A percentile compares a stretch with the other conserved stretches of the same genome.
phyloP scores from a whole-genome alignment of 2,113 vertebrate species.

The Paradisaea rubra region DNA sequence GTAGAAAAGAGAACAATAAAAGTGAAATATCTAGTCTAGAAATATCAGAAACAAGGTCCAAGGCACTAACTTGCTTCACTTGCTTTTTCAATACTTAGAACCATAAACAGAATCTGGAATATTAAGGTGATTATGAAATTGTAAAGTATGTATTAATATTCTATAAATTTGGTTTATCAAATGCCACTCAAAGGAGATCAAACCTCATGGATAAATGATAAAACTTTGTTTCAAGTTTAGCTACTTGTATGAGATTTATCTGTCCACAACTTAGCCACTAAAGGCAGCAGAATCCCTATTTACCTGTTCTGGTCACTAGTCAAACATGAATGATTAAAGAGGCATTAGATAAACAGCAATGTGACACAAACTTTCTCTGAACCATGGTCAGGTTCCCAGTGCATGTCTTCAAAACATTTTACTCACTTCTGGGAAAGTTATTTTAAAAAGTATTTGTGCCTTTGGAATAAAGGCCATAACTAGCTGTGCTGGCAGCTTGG shows the following conservation, averaged over 20 bases:
- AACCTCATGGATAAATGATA: background rate
- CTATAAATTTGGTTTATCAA: background rate
- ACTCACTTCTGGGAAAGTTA: background rate
- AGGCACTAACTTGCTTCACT: background rate
- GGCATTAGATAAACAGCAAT: background rate
- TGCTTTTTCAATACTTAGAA: background rate
- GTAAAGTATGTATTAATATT: background rate
- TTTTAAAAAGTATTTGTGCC: background rate
- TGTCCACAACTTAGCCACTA: background rate
- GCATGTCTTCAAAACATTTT: background rate
- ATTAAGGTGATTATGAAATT: background rate
- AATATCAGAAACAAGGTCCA: background rate
- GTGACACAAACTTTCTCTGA: background rate
- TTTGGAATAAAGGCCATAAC: background rate
- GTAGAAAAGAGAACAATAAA: background rate
- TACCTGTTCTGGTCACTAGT: background rate
- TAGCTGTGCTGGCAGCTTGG: background rate
- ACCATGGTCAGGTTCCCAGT: background rate
- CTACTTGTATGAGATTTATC: background rate
- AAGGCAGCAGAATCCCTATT: background rate
- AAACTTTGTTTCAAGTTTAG: background rate
- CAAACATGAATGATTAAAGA: background rate
- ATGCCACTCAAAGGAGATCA: background rate
- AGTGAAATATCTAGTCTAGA: background rate
- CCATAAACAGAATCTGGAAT: background rate